Conservation (phyloP, 2,888 invertebrate species). For the Mongoloraphidia duomilia region DNA sequence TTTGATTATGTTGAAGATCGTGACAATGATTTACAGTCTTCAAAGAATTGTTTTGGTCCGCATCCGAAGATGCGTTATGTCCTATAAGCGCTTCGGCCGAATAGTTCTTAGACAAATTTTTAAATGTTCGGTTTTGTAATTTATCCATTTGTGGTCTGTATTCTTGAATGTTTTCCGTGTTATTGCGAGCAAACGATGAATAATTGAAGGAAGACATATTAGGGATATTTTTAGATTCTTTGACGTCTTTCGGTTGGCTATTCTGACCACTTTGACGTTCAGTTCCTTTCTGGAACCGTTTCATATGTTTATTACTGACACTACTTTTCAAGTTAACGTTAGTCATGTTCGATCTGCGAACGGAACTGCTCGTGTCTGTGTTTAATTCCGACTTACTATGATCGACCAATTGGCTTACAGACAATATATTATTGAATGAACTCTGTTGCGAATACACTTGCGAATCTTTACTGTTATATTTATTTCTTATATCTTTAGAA, state of each 20-base stretch:
- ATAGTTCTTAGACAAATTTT: conserved; percentile 22
- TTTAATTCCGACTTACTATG: conserved; percentile 29
- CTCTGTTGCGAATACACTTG: neutral
- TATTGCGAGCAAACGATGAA: no score
- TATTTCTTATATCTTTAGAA: conserved; percentile 7
- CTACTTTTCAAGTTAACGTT: neutral
- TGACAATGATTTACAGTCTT: no score
- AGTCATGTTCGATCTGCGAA: neutral
- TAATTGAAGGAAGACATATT: no score
- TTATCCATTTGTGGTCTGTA: no score
- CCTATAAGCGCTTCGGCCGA: conserved; percentile 30
- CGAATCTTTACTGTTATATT: neutral
- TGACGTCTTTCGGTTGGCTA: no score
- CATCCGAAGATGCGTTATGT: conserved; percentile 17
- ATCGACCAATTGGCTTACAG: conserved; percentile 49
- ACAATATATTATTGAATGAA: conserved; percentile 33
- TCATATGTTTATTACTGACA: no score
- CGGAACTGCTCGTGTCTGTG: neutral
- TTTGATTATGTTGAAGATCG: neutral
- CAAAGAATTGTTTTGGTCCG: neutral
- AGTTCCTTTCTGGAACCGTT: no score
- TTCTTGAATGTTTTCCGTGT: no score
- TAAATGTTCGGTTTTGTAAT: neutral
- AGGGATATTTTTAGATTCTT: no score
- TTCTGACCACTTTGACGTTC: no score